Evolutionary conservation across 2,888 invertebrate species (phyloP).

Genomic region (Zaprionus obscuricornis): DNA sequence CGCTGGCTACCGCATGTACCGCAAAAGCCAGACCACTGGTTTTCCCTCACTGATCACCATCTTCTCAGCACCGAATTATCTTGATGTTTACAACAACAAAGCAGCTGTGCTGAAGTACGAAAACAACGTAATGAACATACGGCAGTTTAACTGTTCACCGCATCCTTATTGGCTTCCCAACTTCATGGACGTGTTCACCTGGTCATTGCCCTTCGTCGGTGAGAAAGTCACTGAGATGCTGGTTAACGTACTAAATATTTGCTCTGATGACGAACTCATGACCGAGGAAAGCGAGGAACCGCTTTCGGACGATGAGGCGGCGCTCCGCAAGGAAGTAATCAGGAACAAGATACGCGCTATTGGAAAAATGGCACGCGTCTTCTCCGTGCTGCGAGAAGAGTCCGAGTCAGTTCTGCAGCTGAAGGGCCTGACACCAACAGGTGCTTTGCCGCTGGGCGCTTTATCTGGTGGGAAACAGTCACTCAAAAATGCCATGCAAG

Average conservation of each 20-base stretch:
- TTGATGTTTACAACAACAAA: slow-evolving; percentile 99
- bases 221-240: slow-evolving; percentile 99
- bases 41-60: slow-evolving; percentile 99
- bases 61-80: slow-evolving; percentile 99
- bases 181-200: slow-evolving; percentile 99
- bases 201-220: slow-evolving; percentile 99
- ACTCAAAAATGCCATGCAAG: slow-evolving; percentile 96
- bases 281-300: slow-evolving; percentile 94
- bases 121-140: slow-evolving; percentile 99
- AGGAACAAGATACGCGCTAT: slow-evolving; percentile 99
- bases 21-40: slow-evolving; percentile 99
- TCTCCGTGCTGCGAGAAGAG: slow-evolving; percentile 99
- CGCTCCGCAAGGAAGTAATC: slow-evolving; percentile 99
- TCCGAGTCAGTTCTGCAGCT: slow-evolving; percentile 99
- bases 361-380: slow-evolving; percentile 99
- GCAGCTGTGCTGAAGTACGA: slow-evolving; percentile 99
- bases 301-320: slow-evolving; percentile 88
- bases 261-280: slow-evolving; percentile 99
- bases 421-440: slow-evolving; percentile 99
- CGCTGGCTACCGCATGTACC: slow-evolving; percentile 99
- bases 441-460: slow-evolving; percentile 97
- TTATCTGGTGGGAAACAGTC: slow-evolving; percentile 98
- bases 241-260: slow-evolving; percentile 99
- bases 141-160: slow-evolving; percentile 99
- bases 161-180: slow-evolving; percentile 99